Percentiles rank a stretch among this genome's conserved stretches.
phyloP scores from a whole-genome alignment of 2,888 invertebrate species.

The Harpalus rufipes region DNA sequence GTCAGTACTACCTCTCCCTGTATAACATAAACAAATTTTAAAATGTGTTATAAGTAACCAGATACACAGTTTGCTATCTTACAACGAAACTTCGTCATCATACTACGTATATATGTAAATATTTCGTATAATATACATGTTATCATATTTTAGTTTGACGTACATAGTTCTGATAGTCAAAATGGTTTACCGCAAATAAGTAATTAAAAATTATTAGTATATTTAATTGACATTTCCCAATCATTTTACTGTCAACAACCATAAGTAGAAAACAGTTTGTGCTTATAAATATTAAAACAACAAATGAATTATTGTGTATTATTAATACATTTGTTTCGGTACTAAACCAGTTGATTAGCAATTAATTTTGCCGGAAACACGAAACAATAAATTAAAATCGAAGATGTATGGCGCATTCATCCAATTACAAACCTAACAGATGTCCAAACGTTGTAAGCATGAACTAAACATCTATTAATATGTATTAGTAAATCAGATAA shows the following conservation, averaged over 20 bases:
- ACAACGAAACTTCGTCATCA: background rate
- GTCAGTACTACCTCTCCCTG: no score
- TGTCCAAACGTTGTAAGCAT: constrained; percentile 46
- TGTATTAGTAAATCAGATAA: constrained; percentile 50
- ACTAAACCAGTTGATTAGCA: background rate
- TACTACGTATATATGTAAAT: background rate
- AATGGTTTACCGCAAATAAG: background rate
- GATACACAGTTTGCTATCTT: background rate
- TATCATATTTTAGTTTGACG: background rate
- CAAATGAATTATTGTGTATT: background rate
- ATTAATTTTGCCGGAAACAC: background rate
- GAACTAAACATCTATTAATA: constrained; percentile 43
- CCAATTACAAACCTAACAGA: constrained; percentile 34
- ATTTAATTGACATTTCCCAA: background rate
- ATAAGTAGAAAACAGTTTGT: background rate
- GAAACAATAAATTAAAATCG: constrained; percentile 16
- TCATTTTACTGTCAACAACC: background rate
- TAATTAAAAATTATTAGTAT: background rate
- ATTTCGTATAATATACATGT: background rate
- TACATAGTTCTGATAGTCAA: background rate
- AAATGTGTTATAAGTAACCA: no score
- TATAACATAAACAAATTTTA: no score
- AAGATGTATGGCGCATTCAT: constrained; percentile 18
- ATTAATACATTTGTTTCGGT: background rate
- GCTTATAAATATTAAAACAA: background rate